Percentiles rank a stretch among this genome's conserved stretches.
Evolutionary conservation across 2,888 invertebrate species (phyloP).

Genomic region (Eupeodes luniger): DNA sequence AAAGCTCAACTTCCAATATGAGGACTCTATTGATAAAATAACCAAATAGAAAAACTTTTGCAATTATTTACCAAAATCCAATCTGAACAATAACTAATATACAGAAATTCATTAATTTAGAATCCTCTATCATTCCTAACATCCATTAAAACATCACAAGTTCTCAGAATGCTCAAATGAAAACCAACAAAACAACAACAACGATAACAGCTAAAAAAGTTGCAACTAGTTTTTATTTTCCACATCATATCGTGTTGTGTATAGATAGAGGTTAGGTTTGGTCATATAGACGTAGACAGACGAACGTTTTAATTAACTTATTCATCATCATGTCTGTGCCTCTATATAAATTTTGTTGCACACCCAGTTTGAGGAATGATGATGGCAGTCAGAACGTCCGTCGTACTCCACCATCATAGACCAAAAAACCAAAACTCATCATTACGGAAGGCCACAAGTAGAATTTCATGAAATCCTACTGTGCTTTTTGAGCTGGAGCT

Average conservation of each 20-base stretch:
- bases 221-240: slow-evolving; percentile 28
- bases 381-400: neutral
- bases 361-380: slow-evolving; percentile 29
- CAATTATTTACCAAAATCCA: neutral
- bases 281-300: slow-evolving; percentile 25
- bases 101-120: slow-evolving; percentile 3
- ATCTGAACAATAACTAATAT: neutral
- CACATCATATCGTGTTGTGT: neutral
- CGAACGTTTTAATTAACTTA: slow-evolving; percentile 72
- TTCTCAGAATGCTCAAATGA: neutral
- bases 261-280: neutral
- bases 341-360: slow-evolving; percentile 10
- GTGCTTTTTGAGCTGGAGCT: neutral
- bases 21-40: too few species aligned
- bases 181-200: neutral
- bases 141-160: neutral
- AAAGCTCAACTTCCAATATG: too few species aligned
- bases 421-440: slow-evolving; percentile 51
- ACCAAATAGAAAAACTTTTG: neutral
- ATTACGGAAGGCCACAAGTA: slow-evolving; percentile 66
- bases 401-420: neutral
- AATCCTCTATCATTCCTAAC: slow-evolving; percentile 3
- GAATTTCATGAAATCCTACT: slow-evolving; percentile 51
- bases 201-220: neutral
- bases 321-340: slow-evolving; percentile 55